Evolutionary conservation across 2,113 vertebrate species (phyloP), one percentile per base, ranked within the genome.

Genomic region (Bungarus multicinctus): DNA sequence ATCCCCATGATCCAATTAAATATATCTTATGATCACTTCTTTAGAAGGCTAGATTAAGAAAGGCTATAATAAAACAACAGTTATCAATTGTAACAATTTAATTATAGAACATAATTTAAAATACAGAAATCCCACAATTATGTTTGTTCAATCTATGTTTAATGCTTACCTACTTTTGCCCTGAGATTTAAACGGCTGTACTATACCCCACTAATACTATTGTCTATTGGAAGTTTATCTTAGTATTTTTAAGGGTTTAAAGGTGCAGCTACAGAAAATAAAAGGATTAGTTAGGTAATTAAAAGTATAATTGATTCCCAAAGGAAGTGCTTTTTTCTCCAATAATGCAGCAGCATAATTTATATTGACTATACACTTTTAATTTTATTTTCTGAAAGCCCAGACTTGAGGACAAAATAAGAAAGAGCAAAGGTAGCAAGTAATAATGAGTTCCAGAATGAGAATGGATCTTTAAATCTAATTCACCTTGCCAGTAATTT

Each of bases 281-380:
- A 93, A 94, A 92, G 85, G 93, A 90, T 96, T 96, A 95, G 64
- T 95, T 95, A 96, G 1, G 12, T 94, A 95, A 95, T 97, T 94
- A 96, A 94, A 97, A 96, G 96, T 96, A 96, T 95, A 96, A 93
- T 54, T 89, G 53, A 93, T 96, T 85, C 94, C 87, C 94, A 96
- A 92, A 45, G 9, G 97, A 95, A 96, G 20, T 10, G n/a, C 91
- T n/a, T 91, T 91, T 74, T 96, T 95, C 92, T 91, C 87, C 96
- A 94, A 95, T 93, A 85, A 58, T 93, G 34, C 43, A 10, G 54
- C 85, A 43, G 8, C 91, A 27, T 96, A 95, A 96, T 96, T 94
- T 90, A 90, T 95, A 97, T 86, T 88, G 85, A 94, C 96, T 96
- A 94, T 95, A 25, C 11, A 88, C 45, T 54, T 94, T 4, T 60